phyloP scores from a whole-genome alignment of 1,140 invertebrate species.

The Streblospio benedicti region DNA sequence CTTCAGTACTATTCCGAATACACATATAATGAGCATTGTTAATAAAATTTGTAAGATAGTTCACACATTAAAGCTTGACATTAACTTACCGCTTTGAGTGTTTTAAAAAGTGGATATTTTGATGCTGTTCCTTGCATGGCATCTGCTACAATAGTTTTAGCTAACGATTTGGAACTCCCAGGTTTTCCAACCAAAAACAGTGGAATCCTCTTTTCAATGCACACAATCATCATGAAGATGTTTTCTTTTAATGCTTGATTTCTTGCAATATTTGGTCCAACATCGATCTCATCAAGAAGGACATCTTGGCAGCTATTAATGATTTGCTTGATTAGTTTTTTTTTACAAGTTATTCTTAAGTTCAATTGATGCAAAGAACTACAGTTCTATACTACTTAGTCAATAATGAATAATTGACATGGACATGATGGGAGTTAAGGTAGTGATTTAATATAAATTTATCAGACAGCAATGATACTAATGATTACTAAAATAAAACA shows the following conservation, averaged over 20 bases:
- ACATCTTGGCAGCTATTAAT: constrained; percentile 31
- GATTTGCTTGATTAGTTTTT: not conserved
- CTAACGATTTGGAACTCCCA: constrained; percentile 40
- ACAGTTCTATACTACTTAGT: no score
- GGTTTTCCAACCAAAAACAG: constrained; percentile 42
- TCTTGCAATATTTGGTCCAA: constrained; percentile 32
- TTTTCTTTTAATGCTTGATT: constrained; percentile 41
- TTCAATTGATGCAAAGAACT: not conserved
- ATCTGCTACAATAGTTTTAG: constrained; percentile 35
- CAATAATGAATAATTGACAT: not conserved
- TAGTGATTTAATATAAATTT: not conserved
- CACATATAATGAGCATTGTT: no score
- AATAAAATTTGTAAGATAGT: no score
- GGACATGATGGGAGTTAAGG: not conserved
- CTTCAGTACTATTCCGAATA: no score
- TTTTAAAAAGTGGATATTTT: constrained; percentile 25
- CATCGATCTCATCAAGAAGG: constrained; percentile 30
- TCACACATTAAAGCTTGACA: no score
- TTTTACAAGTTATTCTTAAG: not conserved
- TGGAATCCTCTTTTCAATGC: constrained; percentile 35
- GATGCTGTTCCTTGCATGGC: constrained; percentile 34
- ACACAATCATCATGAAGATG: constrained; percentile 40
- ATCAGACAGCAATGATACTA: not conserved
- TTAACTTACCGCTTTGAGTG: constrained; percentile 30
- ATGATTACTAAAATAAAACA: not conserved